Evolutionary conservation across 1,140 invertebrate species (phyloP).

Genomic region (Lucilia cuprina): DNA sequence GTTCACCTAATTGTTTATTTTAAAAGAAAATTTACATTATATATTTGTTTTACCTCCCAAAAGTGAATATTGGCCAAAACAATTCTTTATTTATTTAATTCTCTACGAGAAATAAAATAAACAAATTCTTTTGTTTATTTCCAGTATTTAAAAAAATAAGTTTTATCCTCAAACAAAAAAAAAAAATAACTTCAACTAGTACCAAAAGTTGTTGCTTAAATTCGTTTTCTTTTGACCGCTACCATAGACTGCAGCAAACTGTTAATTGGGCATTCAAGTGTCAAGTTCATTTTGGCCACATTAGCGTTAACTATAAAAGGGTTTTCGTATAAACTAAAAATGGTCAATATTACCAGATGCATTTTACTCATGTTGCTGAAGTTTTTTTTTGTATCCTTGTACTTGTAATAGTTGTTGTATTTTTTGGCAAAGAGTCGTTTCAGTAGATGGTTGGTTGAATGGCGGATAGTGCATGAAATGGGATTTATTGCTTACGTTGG

Average conservation of each 20-base stretch:
- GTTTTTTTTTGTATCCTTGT: not conserved
- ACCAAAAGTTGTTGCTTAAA: not conserved
- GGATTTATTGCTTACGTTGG: conserved; percentile 59
- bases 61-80: not conserved
- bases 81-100: not conserved
- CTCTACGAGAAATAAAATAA: not conserved
- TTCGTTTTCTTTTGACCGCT: conserved; percentile 31
- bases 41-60: not conserved
- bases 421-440: not conserved
- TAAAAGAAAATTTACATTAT: not conserved
- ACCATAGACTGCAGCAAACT: conserved; percentile 36
- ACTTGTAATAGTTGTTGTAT: not conserved
- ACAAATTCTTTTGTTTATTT: not conserved
- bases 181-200: not conserved
- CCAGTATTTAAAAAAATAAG: not conserved
- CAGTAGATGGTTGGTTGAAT: not conserved
- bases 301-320: conserved; percentile 62
- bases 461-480: conserved; percentile 52
- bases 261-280: conserved; percentile 62
- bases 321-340: conserved; percentile 40
- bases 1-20: not conserved
- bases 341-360: conserved; percentile 32
- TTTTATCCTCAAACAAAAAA: not conserved
- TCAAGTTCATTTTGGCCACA: conserved; percentile 62
- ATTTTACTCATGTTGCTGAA: not conserved